phyloP scores from a whole-genome alignment of 2,797 vertebrate genomes.

The Capromys pilorides region DNA sequence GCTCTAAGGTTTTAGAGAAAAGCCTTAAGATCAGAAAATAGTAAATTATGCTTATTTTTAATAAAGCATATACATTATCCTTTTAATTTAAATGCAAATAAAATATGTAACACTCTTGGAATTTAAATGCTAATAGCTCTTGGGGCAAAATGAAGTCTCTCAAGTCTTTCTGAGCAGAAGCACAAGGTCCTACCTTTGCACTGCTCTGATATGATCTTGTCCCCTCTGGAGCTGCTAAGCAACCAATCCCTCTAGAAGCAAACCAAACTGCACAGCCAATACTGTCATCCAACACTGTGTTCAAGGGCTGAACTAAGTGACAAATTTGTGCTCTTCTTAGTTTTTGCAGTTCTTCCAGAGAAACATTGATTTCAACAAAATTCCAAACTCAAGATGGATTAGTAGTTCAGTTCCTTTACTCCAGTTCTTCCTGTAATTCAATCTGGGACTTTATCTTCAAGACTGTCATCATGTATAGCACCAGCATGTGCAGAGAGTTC shows the following conservation, averaged over 20 bases:
- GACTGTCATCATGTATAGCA: background rate
- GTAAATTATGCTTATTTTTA: conserved; percentile 7
- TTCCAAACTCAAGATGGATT: conserved; percentile 93
- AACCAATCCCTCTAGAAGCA: conserved; percentile 92
- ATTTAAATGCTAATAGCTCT: background rate
- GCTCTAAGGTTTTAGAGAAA: conserved; percentile 33
- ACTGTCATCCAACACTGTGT: conserved; percentile 96
- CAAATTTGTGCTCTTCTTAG: conserved; percentile 87
- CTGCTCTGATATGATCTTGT: conserved; percentile 87
- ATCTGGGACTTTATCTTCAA: conserved; percentile 89
- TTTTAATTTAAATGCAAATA: conserved; percentile 41
- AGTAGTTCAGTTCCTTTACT: conserved; percentile 89
- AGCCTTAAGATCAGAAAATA: background rate
- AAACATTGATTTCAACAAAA: conserved; percentile 95
- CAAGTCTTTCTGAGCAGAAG: conserved; percentile 37
- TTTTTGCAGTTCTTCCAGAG: conserved; percentile 90
- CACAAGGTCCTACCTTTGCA: conserved; percentile 89
- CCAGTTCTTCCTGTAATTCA: conserved; percentile 92
- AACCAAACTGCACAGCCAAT: conserved; percentile 99
- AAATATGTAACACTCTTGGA: background rate
- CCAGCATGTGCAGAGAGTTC: background rate
- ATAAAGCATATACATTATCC: background rate
- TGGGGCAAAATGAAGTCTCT: conserved; percentile 1
- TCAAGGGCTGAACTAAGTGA: conserved; percentile 91
- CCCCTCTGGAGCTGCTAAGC: conserved; percentile 80